Evolutionary conservation across 2,888 invertebrate species (phyloP).

Genomic region (Odontocerum albicorne): DNA sequence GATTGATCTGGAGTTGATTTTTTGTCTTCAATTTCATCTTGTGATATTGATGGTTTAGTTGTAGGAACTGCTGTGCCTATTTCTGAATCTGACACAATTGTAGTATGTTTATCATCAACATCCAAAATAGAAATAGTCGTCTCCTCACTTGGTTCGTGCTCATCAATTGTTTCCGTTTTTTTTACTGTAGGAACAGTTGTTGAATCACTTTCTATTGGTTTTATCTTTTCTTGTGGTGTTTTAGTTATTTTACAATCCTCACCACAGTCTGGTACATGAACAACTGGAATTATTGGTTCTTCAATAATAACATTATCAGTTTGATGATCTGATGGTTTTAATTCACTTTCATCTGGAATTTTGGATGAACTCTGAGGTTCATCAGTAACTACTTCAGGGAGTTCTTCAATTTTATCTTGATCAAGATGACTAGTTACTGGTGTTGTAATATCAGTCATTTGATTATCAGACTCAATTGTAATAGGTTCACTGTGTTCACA

Average conservation of each 20-base stretch:
- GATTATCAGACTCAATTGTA: slow-evolving; percentile 55
- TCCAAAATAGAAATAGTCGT: no score
- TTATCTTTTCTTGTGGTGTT: no score
- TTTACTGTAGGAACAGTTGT: not conserved
- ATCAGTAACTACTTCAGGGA: slow-evolving; percentile 19
- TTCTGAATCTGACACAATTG: no score
- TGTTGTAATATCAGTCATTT: slow-evolving; percentile 44
- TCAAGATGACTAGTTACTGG: slow-evolving; percentile 33
- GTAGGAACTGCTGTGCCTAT: no score
- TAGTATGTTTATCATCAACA: no score
- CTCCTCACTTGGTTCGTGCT: no score
- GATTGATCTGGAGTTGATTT: not conserved
- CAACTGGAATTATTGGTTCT: slow-evolving; percentile 31
- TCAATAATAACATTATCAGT: slow-evolving; percentile 31
- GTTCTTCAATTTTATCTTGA: slow-evolving; percentile 19
- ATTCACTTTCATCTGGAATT: slow-evolving; percentile 25
- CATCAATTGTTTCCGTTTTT: no score
- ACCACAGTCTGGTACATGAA: slow-evolving; percentile 33
- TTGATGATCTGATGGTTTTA: slow-evolving; percentile 16
- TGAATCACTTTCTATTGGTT: slow-evolving; percentile 1
- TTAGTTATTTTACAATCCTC: slow-evolving; percentile 31
- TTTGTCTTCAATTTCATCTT: slow-evolving; percentile 1
- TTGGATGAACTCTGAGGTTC: no score
- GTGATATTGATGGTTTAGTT: no score
- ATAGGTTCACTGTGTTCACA: slow-evolving; percentile 59